Evolutionary conservation across 2,888 invertebrate genomes (phyloP).

Genomic region (Rhagium mordax): DNA sequence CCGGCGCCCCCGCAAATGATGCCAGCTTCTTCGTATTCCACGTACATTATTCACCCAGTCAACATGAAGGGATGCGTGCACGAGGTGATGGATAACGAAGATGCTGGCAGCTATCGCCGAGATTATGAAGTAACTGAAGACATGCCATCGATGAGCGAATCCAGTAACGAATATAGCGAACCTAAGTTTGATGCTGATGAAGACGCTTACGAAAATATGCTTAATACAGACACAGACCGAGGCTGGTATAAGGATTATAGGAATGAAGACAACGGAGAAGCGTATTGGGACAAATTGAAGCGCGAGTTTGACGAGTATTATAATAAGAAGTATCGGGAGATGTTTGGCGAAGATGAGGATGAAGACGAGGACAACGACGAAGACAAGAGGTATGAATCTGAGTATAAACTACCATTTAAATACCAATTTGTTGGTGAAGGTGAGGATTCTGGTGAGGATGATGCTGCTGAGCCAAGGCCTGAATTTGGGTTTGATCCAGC

Average conservation of each 20-base stretch:
- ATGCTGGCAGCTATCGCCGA: background rate
- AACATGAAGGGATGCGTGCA: background rate
- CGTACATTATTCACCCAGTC: slow-evolving; percentile 3
- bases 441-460: background rate
- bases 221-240: background rate
- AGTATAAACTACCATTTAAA: background rate
- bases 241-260: background rate
- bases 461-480: background rate
- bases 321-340: background rate
- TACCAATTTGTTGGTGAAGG: background rate
- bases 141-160: background rate
- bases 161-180: background rate
- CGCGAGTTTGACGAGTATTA: slow-evolving; percentile 5
- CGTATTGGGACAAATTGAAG: slow-evolving; percentile 6
- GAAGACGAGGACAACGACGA: background rate
- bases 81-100: background rate
- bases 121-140: background rate
- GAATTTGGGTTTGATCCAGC: background rate
- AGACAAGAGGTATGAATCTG: background rate
- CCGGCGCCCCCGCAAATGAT: background rate
- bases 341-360: background rate
- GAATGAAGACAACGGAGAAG: background rate
- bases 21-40: background rate
- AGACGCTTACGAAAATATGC: background rate
- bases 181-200: background rate